These are phyloP conservation scores for Prionailurus bengalensis DNA, from an alignment of 2,113 vertebrate species.

Conservation along the genomic window DNA sequence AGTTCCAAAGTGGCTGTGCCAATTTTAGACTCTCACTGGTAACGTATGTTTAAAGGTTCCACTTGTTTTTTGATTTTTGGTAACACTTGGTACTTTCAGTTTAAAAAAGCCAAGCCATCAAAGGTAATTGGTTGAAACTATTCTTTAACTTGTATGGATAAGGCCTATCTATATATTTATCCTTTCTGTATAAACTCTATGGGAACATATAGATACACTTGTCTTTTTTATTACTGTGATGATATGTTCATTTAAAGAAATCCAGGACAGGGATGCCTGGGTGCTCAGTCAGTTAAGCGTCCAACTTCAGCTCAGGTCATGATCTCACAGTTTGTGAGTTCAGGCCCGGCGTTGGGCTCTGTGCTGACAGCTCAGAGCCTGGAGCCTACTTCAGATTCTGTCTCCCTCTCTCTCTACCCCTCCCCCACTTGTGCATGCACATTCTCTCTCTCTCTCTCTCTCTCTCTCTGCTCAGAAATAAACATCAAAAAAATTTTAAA, in stretches of 20 bases:
- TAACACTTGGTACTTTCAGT: conserved; percentile 1
- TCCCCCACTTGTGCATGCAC: too few species aligned
- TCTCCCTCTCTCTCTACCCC: too few species aligned
- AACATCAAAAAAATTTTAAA: too few species aligned
- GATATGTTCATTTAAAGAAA: conserved; percentile 6
- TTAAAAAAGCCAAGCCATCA: background rate
- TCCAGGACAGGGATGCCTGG: background rate
- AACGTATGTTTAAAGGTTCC: background rate
- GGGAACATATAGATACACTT: background rate
- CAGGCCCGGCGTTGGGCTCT: too few species aligned
- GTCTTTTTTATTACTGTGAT: background rate
- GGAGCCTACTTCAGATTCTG: too few species aligned
- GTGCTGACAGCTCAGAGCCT: too few species aligned
- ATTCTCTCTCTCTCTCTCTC: too few species aligned
- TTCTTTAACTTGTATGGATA: background rate
- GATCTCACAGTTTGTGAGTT: too few species aligned
- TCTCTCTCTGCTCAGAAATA: too few species aligned
- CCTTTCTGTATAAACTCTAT: background rate
- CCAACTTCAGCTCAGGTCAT: too few species aligned
- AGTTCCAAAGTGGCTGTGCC: background rate
- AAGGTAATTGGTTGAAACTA: background rate
- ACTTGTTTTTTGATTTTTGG: conserved; percentile 41
- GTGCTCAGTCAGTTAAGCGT: too few species aligned
- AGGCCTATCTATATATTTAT: background rate
- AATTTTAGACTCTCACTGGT: background rate